phyloP scores from a whole-genome alignment of 2,888 invertebrate species.

The Andrena marginata region DNA sequence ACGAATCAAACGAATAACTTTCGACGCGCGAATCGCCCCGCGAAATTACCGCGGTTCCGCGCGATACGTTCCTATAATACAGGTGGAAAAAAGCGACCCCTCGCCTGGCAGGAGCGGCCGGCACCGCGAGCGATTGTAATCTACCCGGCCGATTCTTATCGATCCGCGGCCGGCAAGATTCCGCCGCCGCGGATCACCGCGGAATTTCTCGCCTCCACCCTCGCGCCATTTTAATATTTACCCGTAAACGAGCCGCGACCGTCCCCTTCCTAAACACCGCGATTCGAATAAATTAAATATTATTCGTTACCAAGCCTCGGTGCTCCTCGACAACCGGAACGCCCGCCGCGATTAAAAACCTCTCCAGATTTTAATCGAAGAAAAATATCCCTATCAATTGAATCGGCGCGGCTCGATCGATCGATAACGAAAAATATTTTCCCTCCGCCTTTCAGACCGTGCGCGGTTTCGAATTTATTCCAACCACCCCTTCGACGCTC shows the following conservation, averaged over 20 bases:
- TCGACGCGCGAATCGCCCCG: constrained; percentile 71
- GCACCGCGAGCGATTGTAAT: constrained; percentile 12
- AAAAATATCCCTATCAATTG: constrained; percentile 51
- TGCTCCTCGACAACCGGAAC: constrained; percentile 33
- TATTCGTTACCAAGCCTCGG: constrained; percentile 31
- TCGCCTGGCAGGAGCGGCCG: neutral
- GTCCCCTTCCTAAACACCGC: neutral
- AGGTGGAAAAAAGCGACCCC: neutral
- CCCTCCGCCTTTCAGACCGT: neutral
- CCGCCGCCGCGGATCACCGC: constrained; percentile 14
- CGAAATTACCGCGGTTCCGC: constrained; percentile 68
- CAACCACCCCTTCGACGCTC: neutral
- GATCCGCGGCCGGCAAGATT: constrained; percentile 37
- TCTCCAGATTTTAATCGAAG: constrained; percentile 54
- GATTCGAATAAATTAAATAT: constrained; percentile 49
- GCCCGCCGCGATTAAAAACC: constrained; percentile 47
- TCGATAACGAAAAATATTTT: constrained; percentile 40
- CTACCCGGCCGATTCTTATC: constrained; percentile 32
- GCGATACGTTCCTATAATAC: constrained; percentile 63
- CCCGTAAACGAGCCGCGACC: neutral
- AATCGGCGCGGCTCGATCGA: constrained; percentile 20
- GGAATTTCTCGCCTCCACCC: constrained; percentile 4
- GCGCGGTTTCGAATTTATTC: constrained; percentile 25
- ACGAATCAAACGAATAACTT: constrained; percentile 75
- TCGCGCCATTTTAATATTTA: constrained; percentile 18